phyloP scores from a whole-genome alignment of 2,797 vertebrate genomes.

The Catamblyrhynchus diadema region DNA sequence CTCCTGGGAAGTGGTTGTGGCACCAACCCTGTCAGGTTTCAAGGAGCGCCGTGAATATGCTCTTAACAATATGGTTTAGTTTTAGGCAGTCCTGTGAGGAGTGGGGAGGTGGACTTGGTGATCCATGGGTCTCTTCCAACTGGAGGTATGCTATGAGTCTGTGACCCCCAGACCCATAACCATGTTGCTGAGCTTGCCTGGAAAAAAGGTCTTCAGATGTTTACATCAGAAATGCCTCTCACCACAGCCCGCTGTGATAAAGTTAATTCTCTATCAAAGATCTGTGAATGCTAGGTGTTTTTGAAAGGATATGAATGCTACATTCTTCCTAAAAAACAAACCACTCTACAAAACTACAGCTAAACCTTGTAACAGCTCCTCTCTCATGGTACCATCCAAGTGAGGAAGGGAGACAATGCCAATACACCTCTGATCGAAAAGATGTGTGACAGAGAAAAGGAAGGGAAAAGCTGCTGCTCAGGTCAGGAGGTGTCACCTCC shows the following conservation, averaged over 20 bases:
- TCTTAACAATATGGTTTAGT: neutral
- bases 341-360: neutral
- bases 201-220: neutral
- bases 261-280: neutral
- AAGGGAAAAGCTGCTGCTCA: neutral
- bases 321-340: neutral
- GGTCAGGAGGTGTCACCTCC: neutral
- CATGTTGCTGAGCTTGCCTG: fast-evolving
- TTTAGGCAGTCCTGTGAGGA: neutral
- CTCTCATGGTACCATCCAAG: neutral
- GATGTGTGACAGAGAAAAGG: fast-evolving
- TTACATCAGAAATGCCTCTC: neutral
- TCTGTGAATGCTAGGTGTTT: neutral
- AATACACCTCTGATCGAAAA: neutral
- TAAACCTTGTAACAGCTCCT: neutral
- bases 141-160: neutral
- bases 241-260: neutral
- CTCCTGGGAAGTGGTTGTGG: fast-evolving
- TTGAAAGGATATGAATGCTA: neutral
- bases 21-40: neutral
- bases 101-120: neutral
- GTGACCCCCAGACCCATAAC: neutral
- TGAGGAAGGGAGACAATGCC: neutral
- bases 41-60: fast-evolving
- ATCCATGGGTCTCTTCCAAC: neutral